phyloP scores from a whole-genome alignment of 1,140 invertebrate species.

The Theocolax elegans region DNA sequence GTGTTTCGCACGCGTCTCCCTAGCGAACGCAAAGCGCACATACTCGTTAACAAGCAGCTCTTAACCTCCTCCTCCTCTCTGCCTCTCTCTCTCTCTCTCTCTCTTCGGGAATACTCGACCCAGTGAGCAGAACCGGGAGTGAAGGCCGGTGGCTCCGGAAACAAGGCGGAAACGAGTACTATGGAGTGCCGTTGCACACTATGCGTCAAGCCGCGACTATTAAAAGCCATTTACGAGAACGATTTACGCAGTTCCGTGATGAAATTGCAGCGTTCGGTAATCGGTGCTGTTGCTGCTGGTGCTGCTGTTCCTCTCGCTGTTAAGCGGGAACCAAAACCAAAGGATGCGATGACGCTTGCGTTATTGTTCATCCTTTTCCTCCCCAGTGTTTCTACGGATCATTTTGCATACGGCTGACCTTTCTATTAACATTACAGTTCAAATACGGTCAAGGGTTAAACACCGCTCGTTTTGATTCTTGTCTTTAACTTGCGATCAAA shows the following conservation, averaged over 20 bases:
- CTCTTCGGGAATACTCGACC: conserved; percentile 4
- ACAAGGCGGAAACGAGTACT: conserved; percentile 20
- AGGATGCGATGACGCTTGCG: no score
- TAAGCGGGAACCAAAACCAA: no score
- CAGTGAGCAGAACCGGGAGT: background rate
- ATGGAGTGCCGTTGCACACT: background rate
- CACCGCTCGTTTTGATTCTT: no score
- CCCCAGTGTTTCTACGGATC: no score
- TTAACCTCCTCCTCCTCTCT: background rate
- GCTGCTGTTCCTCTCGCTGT: no score
- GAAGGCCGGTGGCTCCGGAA: background rate
- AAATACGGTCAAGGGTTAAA: no score
- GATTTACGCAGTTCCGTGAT: conserved; percentile 1
- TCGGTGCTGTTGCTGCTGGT: background rate
- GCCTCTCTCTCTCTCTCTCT: background rate
- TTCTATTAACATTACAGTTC: no score
- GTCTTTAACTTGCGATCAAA: no score
- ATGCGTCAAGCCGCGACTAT: background rate
- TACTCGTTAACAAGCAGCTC: conserved; percentile 9
- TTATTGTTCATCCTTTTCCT: no score
- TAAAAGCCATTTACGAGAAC: conserved; percentile 27
- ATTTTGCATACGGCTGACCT: no score
- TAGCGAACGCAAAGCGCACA: background rate
- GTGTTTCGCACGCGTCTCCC: no score
- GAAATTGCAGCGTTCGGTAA: conserved; percentile 18